A percentile compares a stretch with the other conserved stretches of the same genome.
Evolutionary conservation across 2,797 vertebrate genomes (phyloP).

Genomic region (Gymnopithys bicolor): DNA sequence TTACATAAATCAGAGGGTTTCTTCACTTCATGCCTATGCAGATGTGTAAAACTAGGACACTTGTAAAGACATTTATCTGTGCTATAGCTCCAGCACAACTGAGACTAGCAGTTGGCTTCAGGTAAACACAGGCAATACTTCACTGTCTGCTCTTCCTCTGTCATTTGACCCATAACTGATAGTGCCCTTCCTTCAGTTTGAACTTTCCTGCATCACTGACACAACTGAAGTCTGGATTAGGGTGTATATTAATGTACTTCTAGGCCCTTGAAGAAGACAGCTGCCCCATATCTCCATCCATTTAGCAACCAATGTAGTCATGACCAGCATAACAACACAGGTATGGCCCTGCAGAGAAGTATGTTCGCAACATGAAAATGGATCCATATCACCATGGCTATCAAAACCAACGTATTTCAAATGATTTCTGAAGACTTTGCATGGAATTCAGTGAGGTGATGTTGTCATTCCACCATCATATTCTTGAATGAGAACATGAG

Average conservation of each 20-base stretch:
- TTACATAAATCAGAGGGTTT: not conserved
- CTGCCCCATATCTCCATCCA: not conserved
- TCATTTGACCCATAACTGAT: not conserved
- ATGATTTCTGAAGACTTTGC: not conserved
- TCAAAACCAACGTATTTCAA: not conserved
- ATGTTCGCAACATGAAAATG: not conserved
- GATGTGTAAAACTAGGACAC: not conserved
- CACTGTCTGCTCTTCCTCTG: not conserved
- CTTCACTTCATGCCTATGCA: not conserved
- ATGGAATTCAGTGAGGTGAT: not conserved
- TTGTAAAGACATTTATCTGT: not conserved
- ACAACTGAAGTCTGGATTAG: not conserved
- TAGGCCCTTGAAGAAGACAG: not conserved
- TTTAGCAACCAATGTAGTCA: not conserved
- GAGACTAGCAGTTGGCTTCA: not conserved
- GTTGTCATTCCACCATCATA: not conserved
- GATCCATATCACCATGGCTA: not conserved
- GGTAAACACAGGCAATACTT: rapidly evolving
- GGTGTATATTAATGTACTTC: not conserved
- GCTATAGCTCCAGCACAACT: not conserved
- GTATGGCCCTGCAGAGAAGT: not conserved
- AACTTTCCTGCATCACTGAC: not conserved
- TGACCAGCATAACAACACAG: not conserved
- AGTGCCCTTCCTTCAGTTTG: not conserved
- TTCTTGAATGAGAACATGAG: not conserved